Evolutionary conservation across 2,888 invertebrate species (phyloP).

Genomic region (Tetranychus piercei): DNA sequence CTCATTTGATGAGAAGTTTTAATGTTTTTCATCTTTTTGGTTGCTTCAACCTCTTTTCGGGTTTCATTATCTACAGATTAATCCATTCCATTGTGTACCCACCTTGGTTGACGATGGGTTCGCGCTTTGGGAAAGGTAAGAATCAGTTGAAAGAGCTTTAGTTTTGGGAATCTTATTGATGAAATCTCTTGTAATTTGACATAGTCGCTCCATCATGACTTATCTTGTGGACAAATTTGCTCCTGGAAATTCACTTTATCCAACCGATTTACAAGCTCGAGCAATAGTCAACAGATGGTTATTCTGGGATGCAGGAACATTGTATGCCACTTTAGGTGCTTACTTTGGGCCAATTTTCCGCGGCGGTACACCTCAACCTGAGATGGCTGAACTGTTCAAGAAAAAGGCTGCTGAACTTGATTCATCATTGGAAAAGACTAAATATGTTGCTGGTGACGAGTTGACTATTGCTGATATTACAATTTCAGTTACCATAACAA

Average conservation of each 20-base stretch:
- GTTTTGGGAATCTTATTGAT: neutral
- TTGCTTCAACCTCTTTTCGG: neutral
- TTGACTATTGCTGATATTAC: constrained; percentile 5
- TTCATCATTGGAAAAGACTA: neutral
- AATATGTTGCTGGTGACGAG: neutral
- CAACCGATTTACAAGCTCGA: neutral
- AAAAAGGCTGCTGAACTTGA: neutral
- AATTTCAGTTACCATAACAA: neutral
- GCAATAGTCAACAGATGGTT: neutral
- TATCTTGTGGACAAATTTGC: constrained; percentile 8
- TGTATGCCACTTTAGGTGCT: neutral
- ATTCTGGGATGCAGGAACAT: neutral
- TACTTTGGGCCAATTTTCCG: neutral
- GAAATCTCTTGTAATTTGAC: neutral
- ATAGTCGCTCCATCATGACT: constrained; percentile 5
- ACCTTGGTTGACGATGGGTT: constrained; percentile 10
- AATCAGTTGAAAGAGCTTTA: neutral
- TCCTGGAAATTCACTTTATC: neutral
- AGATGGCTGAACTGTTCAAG: neutral
- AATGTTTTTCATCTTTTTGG: too few relatives aligned
- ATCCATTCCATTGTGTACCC: constrained; percentile 3
- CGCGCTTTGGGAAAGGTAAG: constrained; percentile 7
- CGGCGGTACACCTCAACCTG: neutral
- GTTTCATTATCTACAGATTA: neutral
- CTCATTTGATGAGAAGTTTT: neutral